A percentile compares a stretch with the other conserved stretches of the same genome.
Evolutionary conservation across 2,797 vertebrate genomes (phyloP).

Genomic region (Thalassophryne amazonica): DNA sequence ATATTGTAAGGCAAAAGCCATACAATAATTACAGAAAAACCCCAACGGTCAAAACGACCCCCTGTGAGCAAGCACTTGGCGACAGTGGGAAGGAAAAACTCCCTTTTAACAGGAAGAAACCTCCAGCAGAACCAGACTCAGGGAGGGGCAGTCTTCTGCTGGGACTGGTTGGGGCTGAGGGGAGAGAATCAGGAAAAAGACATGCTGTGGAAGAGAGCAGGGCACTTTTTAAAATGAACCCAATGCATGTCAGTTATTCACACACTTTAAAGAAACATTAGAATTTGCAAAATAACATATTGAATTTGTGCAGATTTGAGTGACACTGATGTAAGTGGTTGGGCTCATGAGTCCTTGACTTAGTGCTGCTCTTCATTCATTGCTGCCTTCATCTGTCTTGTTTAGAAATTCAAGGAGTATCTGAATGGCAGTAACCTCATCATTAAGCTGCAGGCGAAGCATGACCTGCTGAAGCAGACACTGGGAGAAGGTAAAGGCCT

Average conservation of each 20-base stretch:
- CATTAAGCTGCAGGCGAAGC: constrained; percentile 98
- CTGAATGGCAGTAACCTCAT: constrained; percentile 99
- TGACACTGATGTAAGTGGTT: constrained; percentile 6
- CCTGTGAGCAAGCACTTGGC: no score
- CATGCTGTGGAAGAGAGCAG: neutral
- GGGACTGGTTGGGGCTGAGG: no score
- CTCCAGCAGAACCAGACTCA: no score
- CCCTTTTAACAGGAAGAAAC: no score
- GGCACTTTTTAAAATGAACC: constrained; percentile 9
- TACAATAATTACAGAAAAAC: no score
- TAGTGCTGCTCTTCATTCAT: constrained; percentile 2
- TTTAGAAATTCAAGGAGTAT: constrained; percentile 97
- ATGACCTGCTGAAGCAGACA: constrained; percentile 95
- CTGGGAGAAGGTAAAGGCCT: constrained; percentile 91
- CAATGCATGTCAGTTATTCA: constrained; percentile 9
- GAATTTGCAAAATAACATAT: constrained; percentile 24
- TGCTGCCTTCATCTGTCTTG: constrained; percentile 21
- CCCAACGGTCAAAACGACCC: no score
- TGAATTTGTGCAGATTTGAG: constrained; percentile 23
- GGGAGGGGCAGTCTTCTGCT: no score
- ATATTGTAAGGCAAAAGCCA: no score
- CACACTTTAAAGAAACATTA: constrained; percentile 12
- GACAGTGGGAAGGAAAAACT: no score
- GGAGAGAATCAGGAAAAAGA: no score
- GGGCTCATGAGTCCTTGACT: constrained; percentile 14